Conservation (phyloP, 1,140 invertebrate species). For the Sinella curviseta region DNA sequence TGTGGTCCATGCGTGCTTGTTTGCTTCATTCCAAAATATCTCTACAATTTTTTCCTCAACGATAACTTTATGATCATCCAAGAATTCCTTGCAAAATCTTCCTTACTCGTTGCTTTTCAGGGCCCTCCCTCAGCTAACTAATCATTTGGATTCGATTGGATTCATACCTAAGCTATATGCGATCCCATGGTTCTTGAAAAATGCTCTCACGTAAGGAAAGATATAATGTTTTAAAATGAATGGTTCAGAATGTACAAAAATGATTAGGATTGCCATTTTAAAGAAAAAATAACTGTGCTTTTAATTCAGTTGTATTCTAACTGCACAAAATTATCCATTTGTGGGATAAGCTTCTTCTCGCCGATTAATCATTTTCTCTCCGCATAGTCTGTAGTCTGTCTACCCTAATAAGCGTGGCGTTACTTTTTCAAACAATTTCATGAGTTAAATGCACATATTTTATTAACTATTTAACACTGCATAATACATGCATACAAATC, state of each 20-base stretch:
- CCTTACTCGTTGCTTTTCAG: conserved; percentile 92
- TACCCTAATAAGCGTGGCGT: too few relatives aligned
- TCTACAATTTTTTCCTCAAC: conserved; percentile 97
- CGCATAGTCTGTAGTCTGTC: too few relatives aligned
- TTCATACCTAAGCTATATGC: conserved; percentile 98
- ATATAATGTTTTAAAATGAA: conserved; percentile 13
- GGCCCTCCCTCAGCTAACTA: conserved; percentile 88
- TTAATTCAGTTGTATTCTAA: conserved; percentile 86
- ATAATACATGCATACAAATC: too few relatives aligned
- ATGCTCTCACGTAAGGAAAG: conserved; percentile 97
- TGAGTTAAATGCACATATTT: too few relatives aligned
- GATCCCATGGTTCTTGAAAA: conserved; percentile 99
- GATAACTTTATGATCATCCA: conserved; percentile 96
- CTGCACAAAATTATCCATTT: conserved; percentile 96
- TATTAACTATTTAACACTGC: too few relatives aligned
- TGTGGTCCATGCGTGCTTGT: conserved; percentile 90
- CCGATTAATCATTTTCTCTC: conserved; percentile 89
- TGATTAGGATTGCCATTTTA: too few relatives aligned
- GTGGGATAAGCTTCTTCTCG: conserved; percentile 94
- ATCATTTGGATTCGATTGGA: conserved; percentile 87
- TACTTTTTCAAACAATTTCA: too few relatives aligned
- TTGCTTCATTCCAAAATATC: conserved; percentile 94
- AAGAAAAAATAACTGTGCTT: conserved; percentile 26
- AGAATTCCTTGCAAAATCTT: conserved; percentile 96
- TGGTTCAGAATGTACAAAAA: too few relatives aligned